Percentiles rank a stretch among this genome's conserved stretches.
Conservation (phyloP, 1,140 invertebrate species). For the Berghia stephanieae region DNA sequence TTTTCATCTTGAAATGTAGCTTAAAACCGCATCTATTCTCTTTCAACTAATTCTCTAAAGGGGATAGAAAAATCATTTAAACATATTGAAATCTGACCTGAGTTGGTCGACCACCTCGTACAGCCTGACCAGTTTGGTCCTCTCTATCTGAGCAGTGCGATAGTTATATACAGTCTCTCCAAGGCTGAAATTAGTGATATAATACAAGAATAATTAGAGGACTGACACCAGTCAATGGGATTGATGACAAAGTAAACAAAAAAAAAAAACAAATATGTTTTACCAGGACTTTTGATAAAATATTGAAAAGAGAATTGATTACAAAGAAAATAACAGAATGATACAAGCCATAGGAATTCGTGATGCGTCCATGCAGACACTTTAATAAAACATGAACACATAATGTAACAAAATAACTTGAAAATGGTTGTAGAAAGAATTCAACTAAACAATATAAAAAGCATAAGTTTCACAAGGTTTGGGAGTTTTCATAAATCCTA, state of each 20-base stretch:
- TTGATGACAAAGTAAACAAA: slow-evolving; percentile 20
- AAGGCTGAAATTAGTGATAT: slow-evolving; percentile 70
- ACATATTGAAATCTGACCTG: slow-evolving; percentile 65
- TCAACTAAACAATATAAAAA: too few relatives aligned
- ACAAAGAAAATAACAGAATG: not conserved
- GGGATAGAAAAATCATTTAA: too few relatives aligned
- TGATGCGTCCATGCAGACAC: not conserved
- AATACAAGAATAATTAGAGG: too few relatives aligned
- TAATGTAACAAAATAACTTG: slow-evolving; percentile 16
- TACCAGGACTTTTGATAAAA: not conserved
- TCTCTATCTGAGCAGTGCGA: slow-evolving; percentile 81
- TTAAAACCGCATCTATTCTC: too few relatives aligned
- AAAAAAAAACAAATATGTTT: not conserved
- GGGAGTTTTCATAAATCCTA: too few relatives aligned
- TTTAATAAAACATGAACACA: not conserved
- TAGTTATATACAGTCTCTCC: slow-evolving; percentile 89
- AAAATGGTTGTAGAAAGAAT: too few relatives aligned
- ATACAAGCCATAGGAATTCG: not conserved
- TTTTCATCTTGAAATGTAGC: too few relatives aligned
- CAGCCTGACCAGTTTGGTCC: slow-evolving; percentile 83
- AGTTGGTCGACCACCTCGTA: slow-evolving; percentile 85
- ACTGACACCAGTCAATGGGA: too few relatives aligned
- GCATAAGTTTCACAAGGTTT: too few relatives aligned
- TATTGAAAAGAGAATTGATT: not conserved
- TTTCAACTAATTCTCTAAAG: too few relatives aligned